Evolutionary conservation across 2,113 vertebrate species (phyloP), one percentile per base, ranked within the genome.

Genomic region (Beaufortia kweichowensis): DNA sequence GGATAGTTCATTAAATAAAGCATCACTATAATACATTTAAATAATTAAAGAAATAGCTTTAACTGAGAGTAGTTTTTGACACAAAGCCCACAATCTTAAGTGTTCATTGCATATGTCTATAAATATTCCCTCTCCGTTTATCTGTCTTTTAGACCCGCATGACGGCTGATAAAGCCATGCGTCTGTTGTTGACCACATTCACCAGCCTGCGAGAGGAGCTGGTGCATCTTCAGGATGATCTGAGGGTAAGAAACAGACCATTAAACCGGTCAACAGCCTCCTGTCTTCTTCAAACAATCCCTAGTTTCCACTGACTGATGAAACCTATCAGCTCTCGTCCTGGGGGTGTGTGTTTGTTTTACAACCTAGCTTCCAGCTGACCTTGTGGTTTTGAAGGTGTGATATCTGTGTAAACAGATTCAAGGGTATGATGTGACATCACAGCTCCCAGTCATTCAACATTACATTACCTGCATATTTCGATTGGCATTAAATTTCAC

Each of bases 151-250:
- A 98, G 97, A 98, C 96, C 81, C 94, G 96, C 77, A 79, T 81
- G 21, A 96, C 94, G 0, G 95, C 95, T 0, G 95, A 97, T 76
- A 98, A 95, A 82, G 96, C 94, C 79, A 88, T 97, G 89, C 92
- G 92, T 33, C 90, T 99, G 10, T 94, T 99, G 79, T 88, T 98
- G 55, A 91, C 95, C 79, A 98, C 96, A 8, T 99, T 99, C 90
- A 95, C 86, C 86, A 96, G 91, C 1, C 86, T 99, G 69, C 92
- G 94, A 6, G 96, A 98, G 78, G 96, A 99, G 62, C 94, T 99
- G 1, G 82, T 93, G 77, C 95, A 97, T 66, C 88, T 99, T 89
- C 94, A 97, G 53, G 92, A 95, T 5, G 95, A 99, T 83, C 75
- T 99, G 75, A 90, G 91, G 89, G 96, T 98, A 84, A 90, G 91